phyloP scores from a whole-genome alignment of 2,888 invertebrate genomes.

The Diaperis boleti region DNA sequence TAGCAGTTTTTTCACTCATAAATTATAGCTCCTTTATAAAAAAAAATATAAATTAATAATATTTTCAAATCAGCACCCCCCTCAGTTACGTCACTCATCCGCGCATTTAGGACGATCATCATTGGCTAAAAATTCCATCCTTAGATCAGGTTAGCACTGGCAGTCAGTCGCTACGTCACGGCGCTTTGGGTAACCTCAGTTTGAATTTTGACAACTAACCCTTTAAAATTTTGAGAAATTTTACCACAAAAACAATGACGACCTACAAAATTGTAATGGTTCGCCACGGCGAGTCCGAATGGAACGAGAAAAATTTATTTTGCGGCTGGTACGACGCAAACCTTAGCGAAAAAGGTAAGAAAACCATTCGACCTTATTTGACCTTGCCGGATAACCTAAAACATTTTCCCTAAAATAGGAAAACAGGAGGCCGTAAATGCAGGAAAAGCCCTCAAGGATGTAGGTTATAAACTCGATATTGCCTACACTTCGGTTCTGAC shows the following conservation, averaged over 20 bases:
- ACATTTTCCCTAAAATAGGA: slow-evolving; percentile 63
- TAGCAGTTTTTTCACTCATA: no score
- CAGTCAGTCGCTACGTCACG: neutral
- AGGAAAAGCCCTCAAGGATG: slow-evolving; percentile 73
- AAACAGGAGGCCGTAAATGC: slow-evolving; percentile 71
- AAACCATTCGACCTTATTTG: slow-evolving; percentile 49
- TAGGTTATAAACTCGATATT: slow-evolving; percentile 71
- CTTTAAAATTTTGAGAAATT: no score
- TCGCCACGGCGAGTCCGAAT: slow-evolving; percentile 75
- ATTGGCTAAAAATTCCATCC: no score
- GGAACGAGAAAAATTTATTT: slow-evolving; percentile 74
- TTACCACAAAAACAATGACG: slow-evolving; percentile 22
- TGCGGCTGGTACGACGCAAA: slow-evolving; percentile 75
- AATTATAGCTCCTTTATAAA: no score
- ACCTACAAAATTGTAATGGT: slow-evolving; percentile 65
- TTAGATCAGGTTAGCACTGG: no score
- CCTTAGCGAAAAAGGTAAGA: slow-evolving; percentile 71
- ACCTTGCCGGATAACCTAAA: slow-evolving; percentile 48
- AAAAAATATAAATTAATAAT: no score
- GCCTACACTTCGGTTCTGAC: slow-evolving; percentile 76
- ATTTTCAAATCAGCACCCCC: no score
- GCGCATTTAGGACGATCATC: no score
- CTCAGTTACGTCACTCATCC: no score
- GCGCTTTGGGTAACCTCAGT: neutral
- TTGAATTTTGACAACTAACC: no score